Evolutionary conservation across 2,797 vertebrate genomes (phyloP), one percentile per base, ranked within the genome.

Genomic region (Peromyscus attwateri): DNA sequence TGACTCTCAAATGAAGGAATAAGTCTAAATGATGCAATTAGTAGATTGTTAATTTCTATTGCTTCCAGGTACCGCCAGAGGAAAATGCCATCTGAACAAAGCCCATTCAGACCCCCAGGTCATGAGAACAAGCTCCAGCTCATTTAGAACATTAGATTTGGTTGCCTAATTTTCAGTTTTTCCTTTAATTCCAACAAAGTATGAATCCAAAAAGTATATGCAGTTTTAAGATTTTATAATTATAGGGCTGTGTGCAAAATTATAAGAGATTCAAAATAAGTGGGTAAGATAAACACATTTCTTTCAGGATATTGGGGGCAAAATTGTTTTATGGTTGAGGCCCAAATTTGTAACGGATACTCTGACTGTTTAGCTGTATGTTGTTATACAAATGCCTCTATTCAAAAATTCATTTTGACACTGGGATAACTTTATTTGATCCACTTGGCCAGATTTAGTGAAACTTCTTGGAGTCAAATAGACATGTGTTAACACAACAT

Each of bases 121-220:
- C 40, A 82, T 29, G 95, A 94, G n/a, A 97, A 31, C 11, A 96
- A 96, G 85, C 21, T 40, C 89, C 81, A 97, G 94, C 6, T 82
- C 90, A 92, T 97, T 97, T 92, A 0, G 0, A 46, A 98, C 96
- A 97, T 27, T 95, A 55, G 95, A 95, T 96, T 95, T 95, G 14
- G 31, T 17, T 55, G 46, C 6, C 23, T n/a, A 70, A 71, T 87
- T 87, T 87, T 87, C 62, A 19, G 19, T 73, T 85, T 98, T 96
- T 60, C 88, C 79, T 96, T 88, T 90, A 94, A 80, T 79, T 95
- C 80, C 34, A 92, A 60, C 70, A 82, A 96, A 95, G 95, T 71
- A 89, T 87, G 91, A 70, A 89, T 84, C 40, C 52, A 91, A 95
- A 92, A 96, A 97, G 2, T 71, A 92, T 71, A 76, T 81, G 52